Conservation (phyloP, 2,113 vertebrate species). For the Leiothrix lutea region DNA sequence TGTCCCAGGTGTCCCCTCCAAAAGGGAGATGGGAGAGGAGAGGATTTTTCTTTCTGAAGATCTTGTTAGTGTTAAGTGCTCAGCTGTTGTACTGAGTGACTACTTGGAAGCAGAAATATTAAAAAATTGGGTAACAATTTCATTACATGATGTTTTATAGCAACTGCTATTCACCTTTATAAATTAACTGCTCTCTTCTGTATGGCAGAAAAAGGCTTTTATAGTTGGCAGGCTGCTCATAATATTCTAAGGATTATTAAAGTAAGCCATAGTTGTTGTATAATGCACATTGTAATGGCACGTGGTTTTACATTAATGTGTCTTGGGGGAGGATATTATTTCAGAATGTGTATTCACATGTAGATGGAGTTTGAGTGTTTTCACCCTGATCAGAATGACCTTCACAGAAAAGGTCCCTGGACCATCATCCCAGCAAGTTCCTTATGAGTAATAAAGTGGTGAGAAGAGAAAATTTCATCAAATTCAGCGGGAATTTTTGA, state of each 20-base stretch:
- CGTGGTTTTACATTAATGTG: neutral
- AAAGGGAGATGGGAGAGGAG: neutral
- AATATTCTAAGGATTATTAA: constrained; percentile 19
- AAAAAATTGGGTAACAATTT: neutral
- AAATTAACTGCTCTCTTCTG: constrained; percentile 12
- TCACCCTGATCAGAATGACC: neutral
- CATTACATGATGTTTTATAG: neutral
- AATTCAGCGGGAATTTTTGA: neutral
- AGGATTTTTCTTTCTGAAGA: neutral
- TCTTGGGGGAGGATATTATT: constrained; percentile 36
- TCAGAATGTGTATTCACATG: neutral
- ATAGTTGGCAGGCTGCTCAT: constrained; percentile 20
- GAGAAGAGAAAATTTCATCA: neutral
- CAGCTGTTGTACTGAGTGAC: neutral
- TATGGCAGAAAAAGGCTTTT: neutral
- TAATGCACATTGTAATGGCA: neutral
- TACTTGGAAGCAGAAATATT: neutral
- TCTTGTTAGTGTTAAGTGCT: neutral
- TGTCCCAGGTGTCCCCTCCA: neutral
- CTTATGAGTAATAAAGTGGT: neutral
- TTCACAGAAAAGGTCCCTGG: neutral
- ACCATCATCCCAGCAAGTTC: neutral
- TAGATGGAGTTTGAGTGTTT: neutral
- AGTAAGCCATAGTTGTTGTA: neutral
- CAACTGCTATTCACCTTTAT: neutral